Evolutionary conservation across 2,113 vertebrate species (phyloP).

Genomic region (Colaptes auratus): DNA sequence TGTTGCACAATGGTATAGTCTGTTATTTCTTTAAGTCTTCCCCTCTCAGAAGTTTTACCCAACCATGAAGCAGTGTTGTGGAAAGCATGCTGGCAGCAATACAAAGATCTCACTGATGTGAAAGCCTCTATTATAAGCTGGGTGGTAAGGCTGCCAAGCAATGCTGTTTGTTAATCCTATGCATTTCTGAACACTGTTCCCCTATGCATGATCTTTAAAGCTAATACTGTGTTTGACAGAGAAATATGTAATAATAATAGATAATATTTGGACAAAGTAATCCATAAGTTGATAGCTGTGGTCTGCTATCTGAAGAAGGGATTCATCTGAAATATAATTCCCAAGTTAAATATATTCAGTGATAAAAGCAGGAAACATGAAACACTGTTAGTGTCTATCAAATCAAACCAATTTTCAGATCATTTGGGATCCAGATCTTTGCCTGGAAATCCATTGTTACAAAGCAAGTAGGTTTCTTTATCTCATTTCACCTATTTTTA

Average conservation of each 20-base stretch:
- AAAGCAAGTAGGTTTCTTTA: neutral
- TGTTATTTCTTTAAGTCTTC: slow-evolving; percentile 39
- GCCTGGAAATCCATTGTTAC: neutral
- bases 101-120: slow-evolving; percentile 62
- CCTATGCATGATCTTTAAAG: neutral
- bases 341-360: neutral
- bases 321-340: neutral
- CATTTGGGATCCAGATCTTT: neutral
- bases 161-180: slow-evolving; percentile 24
- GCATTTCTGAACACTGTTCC: slow-evolving; percentile 2
- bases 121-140: slow-evolving; percentile 57
- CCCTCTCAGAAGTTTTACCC: slow-evolving; percentile 48
- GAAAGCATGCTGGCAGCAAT: slow-evolving; percentile 50
- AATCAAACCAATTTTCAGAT: neutral
- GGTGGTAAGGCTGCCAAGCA: slow-evolving; percentile 48
- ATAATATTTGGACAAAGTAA: neutral
- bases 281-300: neutral
- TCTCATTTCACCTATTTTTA: neutral
- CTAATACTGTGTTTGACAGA: neutral
- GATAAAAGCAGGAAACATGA: neutral
- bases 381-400: neutral
- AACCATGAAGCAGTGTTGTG: slow-evolving; percentile 41
- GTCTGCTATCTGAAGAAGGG: neutral
- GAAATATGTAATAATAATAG: neutral
- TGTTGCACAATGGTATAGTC: neutral